phyloP scores from a whole-genome alignment of 2,888 invertebrate species.

The Lasius fuliginosus region DNA sequence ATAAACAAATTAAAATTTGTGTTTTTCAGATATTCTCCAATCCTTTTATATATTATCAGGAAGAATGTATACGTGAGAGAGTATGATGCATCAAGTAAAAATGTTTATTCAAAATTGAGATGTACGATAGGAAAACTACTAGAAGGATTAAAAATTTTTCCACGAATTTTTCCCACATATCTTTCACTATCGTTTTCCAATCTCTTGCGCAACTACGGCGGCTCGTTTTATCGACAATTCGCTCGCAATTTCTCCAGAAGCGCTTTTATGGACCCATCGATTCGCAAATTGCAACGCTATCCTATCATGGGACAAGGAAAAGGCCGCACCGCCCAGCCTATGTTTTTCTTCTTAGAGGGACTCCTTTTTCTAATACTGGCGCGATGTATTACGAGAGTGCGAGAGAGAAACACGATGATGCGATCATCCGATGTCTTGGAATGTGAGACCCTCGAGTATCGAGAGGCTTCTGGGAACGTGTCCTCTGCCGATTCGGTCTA shows the following conservation, averaged over 20 bases:
- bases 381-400: conserved; percentile 13
- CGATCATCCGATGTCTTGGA: conserved; percentile 71
- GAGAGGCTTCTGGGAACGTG: conserved; percentile 66
- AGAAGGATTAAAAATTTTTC: not conserved
- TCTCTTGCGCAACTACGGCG: not conserved
- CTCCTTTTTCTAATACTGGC: conserved; percentile 57
- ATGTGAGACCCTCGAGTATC: conserved; percentile 50
- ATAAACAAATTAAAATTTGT: not conserved
- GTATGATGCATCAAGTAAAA: not conserved
- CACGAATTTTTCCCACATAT: not conserved
- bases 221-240: conserved; percentile 44
- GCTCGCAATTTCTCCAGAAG: conserved; percentile 58
- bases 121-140: not conserved
- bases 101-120: not conserved
- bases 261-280: conserved; percentile 62
- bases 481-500: conserved; percentile 66
- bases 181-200: conserved; percentile 23
- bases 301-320: conserved; percentile 60
- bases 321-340: conserved; percentile 65
- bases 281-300: conserved; percentile 36
- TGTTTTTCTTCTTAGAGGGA: conserved; percentile 47
- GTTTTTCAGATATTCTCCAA: not conserved
- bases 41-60: not conserved
- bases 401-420: conserved; percentile 29
- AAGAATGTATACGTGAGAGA: not conserved